Evolutionary conservation across 2,113 vertebrate species (phyloP), one percentile per base, ranked within the genome.

Genomic region (Oreotrochilus melanogaster): DNA sequence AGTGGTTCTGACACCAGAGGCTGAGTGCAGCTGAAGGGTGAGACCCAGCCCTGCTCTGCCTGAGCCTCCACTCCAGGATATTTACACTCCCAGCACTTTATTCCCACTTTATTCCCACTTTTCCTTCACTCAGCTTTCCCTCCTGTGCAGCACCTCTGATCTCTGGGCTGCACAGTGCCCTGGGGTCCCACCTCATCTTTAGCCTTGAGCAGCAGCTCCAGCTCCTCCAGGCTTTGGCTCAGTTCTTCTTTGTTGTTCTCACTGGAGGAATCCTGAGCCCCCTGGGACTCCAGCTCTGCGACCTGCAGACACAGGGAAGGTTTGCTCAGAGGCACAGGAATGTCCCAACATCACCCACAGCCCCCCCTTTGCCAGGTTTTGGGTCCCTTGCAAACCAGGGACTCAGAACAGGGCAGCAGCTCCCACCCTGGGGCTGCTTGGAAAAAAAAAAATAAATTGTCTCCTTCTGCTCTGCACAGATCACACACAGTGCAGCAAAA

Each of bases 121-220:
- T n/a, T n/a, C n/a, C n/a, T n/a, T 39, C 39, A 39, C 39, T 39
- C 39, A 39, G 11, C 39, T 39, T 11, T 39, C 39, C 39, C 39
- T 39, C 39, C 39, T 39, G 39, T 31, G 43, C 78, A 19, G 42
- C 39, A 5, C 13, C 74, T 13, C 50, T 45, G 62, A 7, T 14
- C 53, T 71, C 51, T 22, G 27, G 35, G 74, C 67, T 23, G 21
- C 3, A 25, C 5, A 1, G 54, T 10, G n/a, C 8, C 5, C 7
- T 9, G n/a, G 50, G 23, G 19, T 89, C 51, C 92, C 75, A 99
- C 99, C 99, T 99, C 99, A 3, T 99, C 99, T 74, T 99, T 99
- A 39, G 98, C 98, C 95, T 99, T 99, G 88, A 99, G 98, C 66
- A 99, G 97, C 2, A 98, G 97, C 79, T 99, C 99, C 96, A 99